phyloP scores from a whole-genome alignment of 2,797 vertebrate genomes.

The Microtus agrestis region DNA sequence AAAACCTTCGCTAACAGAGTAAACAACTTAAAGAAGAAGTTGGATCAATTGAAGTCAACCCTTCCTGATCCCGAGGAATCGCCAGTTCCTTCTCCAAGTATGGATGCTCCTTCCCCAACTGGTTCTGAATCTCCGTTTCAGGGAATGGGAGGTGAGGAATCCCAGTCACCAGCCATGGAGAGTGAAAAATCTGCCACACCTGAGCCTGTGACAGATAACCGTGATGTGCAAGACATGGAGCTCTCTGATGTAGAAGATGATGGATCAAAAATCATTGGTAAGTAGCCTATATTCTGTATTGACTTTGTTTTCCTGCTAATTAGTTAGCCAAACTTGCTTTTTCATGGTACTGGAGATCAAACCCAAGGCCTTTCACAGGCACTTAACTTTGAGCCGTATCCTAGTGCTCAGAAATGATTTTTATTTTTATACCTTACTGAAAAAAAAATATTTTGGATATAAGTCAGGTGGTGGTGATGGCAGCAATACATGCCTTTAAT shows the following conservation, averaged over 20 bases:
- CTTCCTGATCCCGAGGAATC: slow-evolving; percentile 96
- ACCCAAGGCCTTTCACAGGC: neutral
- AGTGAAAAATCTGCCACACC: slow-evolving; percentile 87
- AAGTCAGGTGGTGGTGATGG: neutral
- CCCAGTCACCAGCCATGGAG: slow-evolving; percentile 76
- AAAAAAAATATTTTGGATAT: slow-evolving; percentile 26
- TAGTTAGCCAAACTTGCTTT: neutral
- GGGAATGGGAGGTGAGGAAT: slow-evolving; percentile 87
- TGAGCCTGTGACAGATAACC: slow-evolving; percentile 90
- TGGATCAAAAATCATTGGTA: slow-evolving; percentile 90
- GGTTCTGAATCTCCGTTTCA: slow-evolving; percentile 97
- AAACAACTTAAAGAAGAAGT: slow-evolving; percentile 96
- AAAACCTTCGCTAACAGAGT: slow-evolving; percentile 97
- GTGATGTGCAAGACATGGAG: slow-evolving; percentile 96
- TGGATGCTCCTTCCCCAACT: slow-evolving; percentile 96
- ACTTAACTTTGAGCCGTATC: neutral
- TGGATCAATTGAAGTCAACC: slow-evolving; percentile 95
- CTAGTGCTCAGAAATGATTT: neutral
- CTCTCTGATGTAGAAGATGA: slow-evolving; percentile 95
- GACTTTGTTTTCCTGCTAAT: neutral
- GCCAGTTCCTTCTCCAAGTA: slow-evolving; percentile 95
- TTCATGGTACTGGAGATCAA: neutral
- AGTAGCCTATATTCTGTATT: neutral
- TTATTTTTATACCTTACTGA: neutral
- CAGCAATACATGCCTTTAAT: neutral